Conservation (phyloP, 2,797 vertebrate species). For the Erpetoichthys calabaricus region DNA sequence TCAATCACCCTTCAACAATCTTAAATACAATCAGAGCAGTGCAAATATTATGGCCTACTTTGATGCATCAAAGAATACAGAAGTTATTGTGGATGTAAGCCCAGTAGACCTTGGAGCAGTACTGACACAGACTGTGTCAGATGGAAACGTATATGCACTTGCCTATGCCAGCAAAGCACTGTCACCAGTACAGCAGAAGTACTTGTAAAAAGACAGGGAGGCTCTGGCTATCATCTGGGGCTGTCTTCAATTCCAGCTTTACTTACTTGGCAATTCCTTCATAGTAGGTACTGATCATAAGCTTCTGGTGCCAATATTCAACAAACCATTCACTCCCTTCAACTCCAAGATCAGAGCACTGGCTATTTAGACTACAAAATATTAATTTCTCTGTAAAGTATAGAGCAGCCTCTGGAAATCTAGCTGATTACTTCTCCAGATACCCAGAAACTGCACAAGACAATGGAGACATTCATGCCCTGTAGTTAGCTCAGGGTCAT, state of each 20-base stretch:
- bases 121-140: no score
- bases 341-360: not conserved
- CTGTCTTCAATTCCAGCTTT: constrained; percentile 21
- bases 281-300: constrained; percentile 22
- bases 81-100: constrained; percentile 18
- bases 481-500: not conserved
- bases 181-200: no score
- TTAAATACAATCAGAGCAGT: constrained; percentile 12
- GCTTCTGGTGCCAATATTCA: constrained; percentile 4
- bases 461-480: not conserved
- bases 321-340: not conserved
- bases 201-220: constrained; percentile 21
- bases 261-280: constrained; percentile 18
- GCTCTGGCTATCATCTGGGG: constrained; percentile 21
- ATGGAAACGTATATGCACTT: no score
- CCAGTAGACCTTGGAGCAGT: constrained; percentile 11
- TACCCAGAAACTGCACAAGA: not conserved
- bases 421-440: constrained; percentile 2
- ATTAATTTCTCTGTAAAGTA: not conserved
- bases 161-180: no score
- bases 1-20: not conserved
- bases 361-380: not conserved
- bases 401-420: not conserved
- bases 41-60: constrained; percentile 18
- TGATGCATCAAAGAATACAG: constrained; percentile 9